Percentiles rank a stretch among this genome's conserved stretches.
These are phyloP conservation scores for Schizothorax lantsangensis DNA, from an alignment of 2,797 vertebrate species.

Conservation along the genomic window DNA sequence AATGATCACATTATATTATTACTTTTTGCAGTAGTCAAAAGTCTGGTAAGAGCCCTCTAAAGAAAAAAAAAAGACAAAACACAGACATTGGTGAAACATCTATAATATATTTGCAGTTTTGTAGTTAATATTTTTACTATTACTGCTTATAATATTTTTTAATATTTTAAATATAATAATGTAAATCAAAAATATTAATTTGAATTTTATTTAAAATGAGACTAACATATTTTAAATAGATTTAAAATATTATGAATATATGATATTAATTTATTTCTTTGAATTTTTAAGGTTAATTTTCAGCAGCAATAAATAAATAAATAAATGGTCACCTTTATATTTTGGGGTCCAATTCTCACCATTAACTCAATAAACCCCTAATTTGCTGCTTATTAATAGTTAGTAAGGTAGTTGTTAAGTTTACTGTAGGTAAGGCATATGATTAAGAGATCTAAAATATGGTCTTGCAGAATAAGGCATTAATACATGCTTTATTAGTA, in stretches of 20 bases:
- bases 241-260: not conserved
- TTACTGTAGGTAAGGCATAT: too few species aligned
- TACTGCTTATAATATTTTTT: too few species aligned
- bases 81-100: not conserved
- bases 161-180: too few species aligned
- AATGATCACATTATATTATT: not conserved
- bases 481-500: not conserved
- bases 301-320: not conserved
- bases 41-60: too few species aligned
- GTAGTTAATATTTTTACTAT: too few species aligned
- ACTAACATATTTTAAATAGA: not conserved
- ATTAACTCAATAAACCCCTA: not conserved
- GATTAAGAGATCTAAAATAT: not conserved
- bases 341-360: too few species aligned
- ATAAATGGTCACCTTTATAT: not conserved
- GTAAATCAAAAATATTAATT: not conserved
- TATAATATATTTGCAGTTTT: not conserved
- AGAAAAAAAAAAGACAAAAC: too few species aligned
- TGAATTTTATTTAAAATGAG: not conserved
- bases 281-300: not conserved
- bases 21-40: too few species aligned
- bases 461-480: not conserved
- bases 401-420: not conserved
- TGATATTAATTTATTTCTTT: not conserved
- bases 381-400: not conserved